Percentiles rank a stretch among this genome's conserved stretches.
These are phyloP conservation scores for Ceyx cyanopectus DNA, from an alignment of 2,113 vertebrate genomes.

Conservation along the genomic window DNA sequence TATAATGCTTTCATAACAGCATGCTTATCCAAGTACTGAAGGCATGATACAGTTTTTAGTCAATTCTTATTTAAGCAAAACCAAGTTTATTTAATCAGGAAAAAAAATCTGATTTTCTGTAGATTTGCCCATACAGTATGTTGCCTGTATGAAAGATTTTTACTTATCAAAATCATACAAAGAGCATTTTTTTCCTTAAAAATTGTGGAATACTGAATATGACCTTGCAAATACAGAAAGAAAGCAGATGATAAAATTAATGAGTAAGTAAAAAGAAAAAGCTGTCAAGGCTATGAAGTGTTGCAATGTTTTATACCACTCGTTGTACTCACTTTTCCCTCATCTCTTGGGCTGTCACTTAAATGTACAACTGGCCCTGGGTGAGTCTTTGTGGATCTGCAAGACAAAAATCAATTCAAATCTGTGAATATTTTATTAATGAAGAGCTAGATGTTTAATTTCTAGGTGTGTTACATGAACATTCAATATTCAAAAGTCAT, in stretches of 20 bases:
- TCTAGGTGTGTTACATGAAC: neutral
- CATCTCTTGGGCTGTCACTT: slow-evolving; percentile 97
- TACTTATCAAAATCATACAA: neutral
- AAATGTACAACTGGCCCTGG: slow-evolving; percentile 97
- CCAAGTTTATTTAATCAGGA: neutral
- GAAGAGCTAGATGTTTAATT: neutral
- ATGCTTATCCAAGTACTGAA: neutral
- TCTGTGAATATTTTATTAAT: neutral
- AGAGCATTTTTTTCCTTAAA: neutral
- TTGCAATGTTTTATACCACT: neutral
- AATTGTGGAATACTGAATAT: neutral
- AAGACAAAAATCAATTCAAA: slow-evolving; percentile 67
- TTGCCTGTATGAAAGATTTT: neutral
- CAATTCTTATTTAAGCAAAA: neutral
- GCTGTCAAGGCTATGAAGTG: neutral
- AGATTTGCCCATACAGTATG: neutral
- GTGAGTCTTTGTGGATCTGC: slow-evolving; percentile 96
- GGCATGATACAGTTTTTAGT: neutral
- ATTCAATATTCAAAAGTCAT: neutral
- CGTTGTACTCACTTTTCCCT: slow-evolving; percentile 91
- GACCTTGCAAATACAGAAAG: neutral
- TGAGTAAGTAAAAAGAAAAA: neutral
- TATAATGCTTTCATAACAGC: neutral
- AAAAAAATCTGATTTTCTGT: neutral
- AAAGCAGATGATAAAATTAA: neutral